Evolutionary conservation across 2,797 vertebrate genomes (phyloP), one percentile per base, ranked within the genome.

Genomic region (Octomys mimax): DNA sequence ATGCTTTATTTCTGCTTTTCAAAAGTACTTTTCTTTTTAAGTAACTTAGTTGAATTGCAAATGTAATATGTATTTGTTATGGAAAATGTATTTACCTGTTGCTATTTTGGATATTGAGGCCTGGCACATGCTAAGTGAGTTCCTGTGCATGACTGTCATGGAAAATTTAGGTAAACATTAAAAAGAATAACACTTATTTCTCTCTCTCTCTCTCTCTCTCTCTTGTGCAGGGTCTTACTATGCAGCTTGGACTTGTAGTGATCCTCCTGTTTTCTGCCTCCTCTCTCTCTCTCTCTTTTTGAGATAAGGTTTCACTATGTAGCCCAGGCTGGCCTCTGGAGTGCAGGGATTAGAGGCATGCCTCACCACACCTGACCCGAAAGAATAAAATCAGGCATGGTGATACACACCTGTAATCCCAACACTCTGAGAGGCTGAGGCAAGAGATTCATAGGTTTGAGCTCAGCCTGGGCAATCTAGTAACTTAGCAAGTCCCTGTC

Each of bases 81-180:
- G 12, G 39, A 28, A 75, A 75, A 46, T 75, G 26, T 46, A 46
- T 46, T 75, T 75, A 46, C 39, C 71, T 75, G 71, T 14, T 28
- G 24, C 9, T 75, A 28, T 75, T 85, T 85, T 86, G 46, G 39
- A 6, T 78, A 46, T 28, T 33, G 28, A 46, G 46, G 28, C 46
- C 28, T 31, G 3, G 18, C 14, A 49, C 46, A 78, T 52, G 46
- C 28, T 19, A 52, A 78, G 21, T 26, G 18, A 57, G 54, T 57
- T 57, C 54, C 54, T 57, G 54, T 57, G 1, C 4, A 4, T 7
- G 46, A 28, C 75, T 59, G 10, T 86, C 57, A 46, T 31, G 21
- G 46, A n/a, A 78, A 78, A 86, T 66, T 57, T 68, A 59, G 61
- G 64, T 92, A 85, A 57, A 57, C 73, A 92, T 54, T 66, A 71